phyloP scores from a whole-genome alignment of 1,140 invertebrate species.

The Sycobia sp. region DNA sequence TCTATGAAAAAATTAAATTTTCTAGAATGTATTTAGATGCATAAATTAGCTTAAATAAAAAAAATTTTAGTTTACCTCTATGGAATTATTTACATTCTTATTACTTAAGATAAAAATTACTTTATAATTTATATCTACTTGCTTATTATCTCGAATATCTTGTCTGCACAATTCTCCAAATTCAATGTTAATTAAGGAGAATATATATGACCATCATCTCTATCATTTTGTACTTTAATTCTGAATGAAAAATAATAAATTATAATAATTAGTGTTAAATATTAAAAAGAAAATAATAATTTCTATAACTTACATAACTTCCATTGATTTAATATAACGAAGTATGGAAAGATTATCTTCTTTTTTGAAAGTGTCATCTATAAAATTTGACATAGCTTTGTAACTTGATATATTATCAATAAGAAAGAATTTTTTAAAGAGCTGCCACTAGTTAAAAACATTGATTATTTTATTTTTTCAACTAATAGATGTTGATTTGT shows the following conservation, averaged over 20 bases:
- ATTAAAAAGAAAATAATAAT: too few relatives aligned
- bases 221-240: slow-evolving; percentile 58
- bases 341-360: slow-evolving; percentile 38
- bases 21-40: too few relatives aligned
- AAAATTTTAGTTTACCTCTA: slow-evolving; percentile 55
- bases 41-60: too few relatives aligned
- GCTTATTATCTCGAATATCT: slow-evolving; percentile 55
- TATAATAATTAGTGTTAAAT: too few relatives aligned
- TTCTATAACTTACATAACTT: slow-evolving; percentile 54
- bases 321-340: slow-evolving; percentile 57
- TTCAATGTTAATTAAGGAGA: slow-evolving; percentile 63
- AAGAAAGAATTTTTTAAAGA: slow-evolving; percentile 73
- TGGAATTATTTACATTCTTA: slow-evolving; percentile 57
- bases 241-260: too few relatives aligned
- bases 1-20: slow-evolving; percentile 59
- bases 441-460: slow-evolving; percentile 62
- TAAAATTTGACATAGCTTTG: slow-evolving; percentile 41
- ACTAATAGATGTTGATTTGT: too few relatives aligned
- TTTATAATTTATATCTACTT: slow-evolving; percentile 63
- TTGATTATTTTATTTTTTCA: neutral
- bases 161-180: slow-evolving; percentile 63
- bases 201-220: slow-evolving; percentile 65
- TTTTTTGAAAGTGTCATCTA: slow-evolving; percentile 36
- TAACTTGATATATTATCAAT: slow-evolving; percentile 66
- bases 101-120: slow-evolving; percentile 65